Percentiles rank a stretch among this genome's conserved stretches.
These are phyloP conservation scores for Takifugu bimaculatus DNA, from an alignment of 2,113 vertebrate species.

Conservation along the genomic window DNA sequence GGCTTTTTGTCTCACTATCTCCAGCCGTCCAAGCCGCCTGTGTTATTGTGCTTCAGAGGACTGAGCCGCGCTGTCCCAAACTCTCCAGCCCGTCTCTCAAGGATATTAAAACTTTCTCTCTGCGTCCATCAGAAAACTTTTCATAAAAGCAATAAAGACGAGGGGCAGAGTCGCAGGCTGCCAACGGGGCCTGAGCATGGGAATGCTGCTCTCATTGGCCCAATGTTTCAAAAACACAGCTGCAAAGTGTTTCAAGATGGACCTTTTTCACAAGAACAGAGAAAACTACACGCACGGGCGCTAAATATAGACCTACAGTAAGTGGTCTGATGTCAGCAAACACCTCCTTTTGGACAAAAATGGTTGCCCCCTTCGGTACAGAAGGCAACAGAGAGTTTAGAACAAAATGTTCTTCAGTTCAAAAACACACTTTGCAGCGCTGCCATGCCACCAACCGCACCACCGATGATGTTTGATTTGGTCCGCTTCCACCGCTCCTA, in stretches of 20 bases:
- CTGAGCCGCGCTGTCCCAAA: constrained; percentile 18
- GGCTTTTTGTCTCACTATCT: constrained; percentile 3
- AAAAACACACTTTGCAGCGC: no score
- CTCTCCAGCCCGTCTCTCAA: constrained; percentile 21
- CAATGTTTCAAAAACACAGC: neutral
- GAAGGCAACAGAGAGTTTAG: no score
- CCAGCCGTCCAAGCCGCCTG: constrained; percentile 8
- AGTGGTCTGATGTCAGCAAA: neutral
- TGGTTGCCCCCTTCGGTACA: no score
- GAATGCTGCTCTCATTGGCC: constrained; percentile 13
- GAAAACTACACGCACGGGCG: neutral
- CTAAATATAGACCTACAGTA: neutral
- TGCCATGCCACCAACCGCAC: no score
- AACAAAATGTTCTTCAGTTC: no score
- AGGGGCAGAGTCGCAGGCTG: constrained; percentile 24
- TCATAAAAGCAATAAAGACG: constrained; percentile 39
- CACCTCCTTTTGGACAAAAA: neutral
- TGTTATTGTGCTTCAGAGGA: constrained; percentile 9
- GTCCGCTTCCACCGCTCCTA: no score
- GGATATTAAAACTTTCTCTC: constrained; percentile 49
- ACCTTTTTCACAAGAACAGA: neutral
- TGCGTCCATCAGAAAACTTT: constrained; percentile 39
- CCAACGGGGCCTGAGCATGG: constrained; percentile 15
- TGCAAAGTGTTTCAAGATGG: neutral
- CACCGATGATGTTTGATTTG: no score